phyloP scores from a whole-genome alignment of 2,888 invertebrate species.

The Tortricodes alternella region DNA sequence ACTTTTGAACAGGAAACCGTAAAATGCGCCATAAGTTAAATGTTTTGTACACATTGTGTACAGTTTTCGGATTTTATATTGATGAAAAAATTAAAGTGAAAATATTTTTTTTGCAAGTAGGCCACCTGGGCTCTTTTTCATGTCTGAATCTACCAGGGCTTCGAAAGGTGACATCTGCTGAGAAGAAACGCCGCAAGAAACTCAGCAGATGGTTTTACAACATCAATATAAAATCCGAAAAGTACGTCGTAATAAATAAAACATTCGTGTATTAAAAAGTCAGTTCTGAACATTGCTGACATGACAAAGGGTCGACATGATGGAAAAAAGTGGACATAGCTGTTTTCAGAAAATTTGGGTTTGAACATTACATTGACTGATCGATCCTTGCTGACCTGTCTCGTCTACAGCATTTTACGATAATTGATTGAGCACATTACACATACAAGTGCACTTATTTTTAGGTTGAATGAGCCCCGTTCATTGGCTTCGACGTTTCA shows the following conservation, averaged over 20 bases:
- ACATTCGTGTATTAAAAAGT: background rate
- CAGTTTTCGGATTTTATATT: background rate
- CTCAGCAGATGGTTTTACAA: too few relatives aligned
- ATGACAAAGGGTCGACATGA: conserved; percentile 15
- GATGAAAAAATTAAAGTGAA: too few relatives aligned
- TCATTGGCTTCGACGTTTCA: conserved; percentile 26
- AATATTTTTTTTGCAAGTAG: too few relatives aligned
- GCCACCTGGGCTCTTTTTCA: too few relatives aligned
- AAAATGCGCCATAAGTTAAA: background rate
- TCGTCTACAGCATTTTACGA: conserved; percentile 20
- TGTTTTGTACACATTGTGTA: background rate
- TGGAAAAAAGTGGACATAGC: background rate
- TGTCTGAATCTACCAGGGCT: too few relatives aligned
- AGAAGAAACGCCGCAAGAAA: too few relatives aligned
- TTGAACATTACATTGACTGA: background rate
- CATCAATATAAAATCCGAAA: too few relatives aligned
- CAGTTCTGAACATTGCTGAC: background rate
- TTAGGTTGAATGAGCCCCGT: conserved; percentile 24
- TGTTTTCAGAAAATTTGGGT: conserved; percentile 3
- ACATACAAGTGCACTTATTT: conserved; percentile 29
- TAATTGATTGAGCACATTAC: conserved; percentile 22
- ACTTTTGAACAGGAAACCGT: background rate
- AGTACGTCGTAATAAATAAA: too few relatives aligned
- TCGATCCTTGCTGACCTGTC: background rate
- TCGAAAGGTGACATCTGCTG: too few relatives aligned